Base-by-base conservation (phyloP, 2,797 vertebrate species). In the Sylvia borin region DNA sequence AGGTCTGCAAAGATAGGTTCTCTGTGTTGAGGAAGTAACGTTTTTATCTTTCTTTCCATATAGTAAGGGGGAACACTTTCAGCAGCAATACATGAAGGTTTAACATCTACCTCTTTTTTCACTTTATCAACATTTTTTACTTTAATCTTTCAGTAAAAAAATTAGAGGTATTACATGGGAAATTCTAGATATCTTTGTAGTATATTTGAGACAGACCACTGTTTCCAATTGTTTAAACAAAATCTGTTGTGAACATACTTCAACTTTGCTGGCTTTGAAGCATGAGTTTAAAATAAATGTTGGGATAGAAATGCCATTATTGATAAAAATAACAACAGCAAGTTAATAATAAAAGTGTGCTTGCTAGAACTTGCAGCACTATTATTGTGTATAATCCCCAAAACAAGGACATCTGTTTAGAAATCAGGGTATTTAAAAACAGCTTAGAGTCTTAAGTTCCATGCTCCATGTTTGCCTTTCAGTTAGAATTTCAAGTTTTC, bases 81-180 rank as follows among this genome's bases (percentile, higher is more conserved):
- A 93, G 84, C 51, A 81, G 40, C 53, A 82, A 50, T 25, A 86
- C 36, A 48, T 80, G 77, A 78, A 92, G 19, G 53, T 96, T 95
- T 84, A 87, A 72, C 31, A 16, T 85, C 58, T 73, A 57, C 16
- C 32, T 10, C 10, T 76, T 90, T 55, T 7, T 66, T 76, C 42
- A 32, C 10, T 66, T 93, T 80, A 70, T 47, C 64, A 83, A 65
- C 8, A 53, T 51, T 53, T 94, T 60, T 51, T 40, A 32, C 42
- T 77, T 80, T 53, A 16, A 53, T 45, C 8, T 77, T 57, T 75
- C 75, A 53, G 20, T 85, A 15, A 74, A 94, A 55, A 88, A 27
- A 29, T 64, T 1, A 20, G 53, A 25, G 13, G 1, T 62, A 82
- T 73, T 81, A 29, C 38, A 40, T 25, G 22, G 80, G n/a, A 92